A percentile compares a stretch with the other conserved stretches of the same genome.
Conservation (phyloP, 2,113 vertebrate genomes). For the Vombatus ursinus region DNA sequence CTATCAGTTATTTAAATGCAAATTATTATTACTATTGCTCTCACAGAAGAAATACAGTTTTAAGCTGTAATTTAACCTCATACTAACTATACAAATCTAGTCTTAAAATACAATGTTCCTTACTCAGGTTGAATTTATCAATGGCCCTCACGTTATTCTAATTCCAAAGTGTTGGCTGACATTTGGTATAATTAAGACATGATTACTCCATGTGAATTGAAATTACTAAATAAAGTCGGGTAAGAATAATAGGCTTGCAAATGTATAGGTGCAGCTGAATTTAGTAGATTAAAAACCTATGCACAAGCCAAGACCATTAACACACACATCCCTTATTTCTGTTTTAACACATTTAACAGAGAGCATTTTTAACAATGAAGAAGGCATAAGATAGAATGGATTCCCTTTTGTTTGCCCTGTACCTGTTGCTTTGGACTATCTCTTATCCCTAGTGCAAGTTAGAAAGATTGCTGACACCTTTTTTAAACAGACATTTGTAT, state of each 20-base stretch:
- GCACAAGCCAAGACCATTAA: neutral
- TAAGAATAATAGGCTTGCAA: conserved; percentile 15
- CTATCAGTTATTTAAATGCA: neutral
- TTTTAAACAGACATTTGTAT: neutral
- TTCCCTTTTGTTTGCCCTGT: neutral
- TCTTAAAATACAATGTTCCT: neutral
- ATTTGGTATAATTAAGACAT: conserved; percentile 38
- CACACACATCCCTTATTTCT: neutral
- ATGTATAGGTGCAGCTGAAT: neutral
- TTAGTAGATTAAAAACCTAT: neutral
- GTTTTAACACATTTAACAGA: neutral
- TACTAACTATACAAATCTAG: neutral
- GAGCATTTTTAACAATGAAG: neutral
- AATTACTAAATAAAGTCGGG: neutral
- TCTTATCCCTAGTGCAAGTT: neutral
- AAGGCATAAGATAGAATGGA: neutral
- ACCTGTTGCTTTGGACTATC: neutral
- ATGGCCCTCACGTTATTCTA: neutral
- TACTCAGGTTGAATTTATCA: conserved; percentile 30
- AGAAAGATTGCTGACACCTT: neutral
- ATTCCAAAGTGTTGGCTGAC: neutral
- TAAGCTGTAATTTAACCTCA: neutral
- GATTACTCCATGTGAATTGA: conserved; percentile 61
- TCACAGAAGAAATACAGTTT: neutral
- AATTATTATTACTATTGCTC: neutral